Conservation (phyloP, 2,113 vertebrate genomes). For the Cebidichthys violaceus region DNA sequence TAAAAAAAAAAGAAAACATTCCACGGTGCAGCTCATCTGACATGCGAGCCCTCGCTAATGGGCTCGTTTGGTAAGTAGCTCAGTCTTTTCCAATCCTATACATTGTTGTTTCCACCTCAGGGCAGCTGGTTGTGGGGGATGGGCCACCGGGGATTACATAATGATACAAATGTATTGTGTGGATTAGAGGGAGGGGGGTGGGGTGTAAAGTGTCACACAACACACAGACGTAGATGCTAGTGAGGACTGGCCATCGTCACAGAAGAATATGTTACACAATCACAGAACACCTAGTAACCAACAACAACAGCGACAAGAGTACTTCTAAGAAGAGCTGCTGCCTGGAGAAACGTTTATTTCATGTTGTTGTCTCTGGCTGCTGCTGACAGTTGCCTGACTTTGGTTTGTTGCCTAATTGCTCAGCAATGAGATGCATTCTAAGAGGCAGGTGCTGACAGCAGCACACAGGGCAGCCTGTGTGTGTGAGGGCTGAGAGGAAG, state of each 20-base stretch:
- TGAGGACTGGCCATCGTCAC: neutral
- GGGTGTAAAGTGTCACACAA: neutral
- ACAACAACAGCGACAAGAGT: neutral
- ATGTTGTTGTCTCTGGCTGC: neutral
- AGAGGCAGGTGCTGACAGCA: constrained; percentile 57
- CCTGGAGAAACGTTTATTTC: neutral
- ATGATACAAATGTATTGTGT: constrained; percentile 34
- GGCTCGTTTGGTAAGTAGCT: constrained; percentile 31
- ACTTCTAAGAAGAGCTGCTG: constrained; percentile 22
- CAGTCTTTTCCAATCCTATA: constrained; percentile 28
- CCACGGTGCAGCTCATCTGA: neutral
- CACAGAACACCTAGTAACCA: constrained; percentile 14
- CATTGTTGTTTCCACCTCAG: constrained; percentile 21
- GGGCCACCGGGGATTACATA: constrained; percentile 53
- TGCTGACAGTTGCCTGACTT: constrained; percentile 3
- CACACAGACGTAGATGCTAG: neutral
- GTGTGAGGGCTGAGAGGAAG: constrained; percentile 21
- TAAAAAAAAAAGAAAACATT: too few relatives aligned
- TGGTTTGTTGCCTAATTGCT: constrained; percentile 17
- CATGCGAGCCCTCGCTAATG: neutral
- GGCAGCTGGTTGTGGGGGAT: constrained; percentile 54
- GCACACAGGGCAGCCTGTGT: constrained; percentile 43
- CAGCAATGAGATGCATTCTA: constrained; percentile 49
- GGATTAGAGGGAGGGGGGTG: neutral
- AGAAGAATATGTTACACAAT: constrained; percentile 18